phyloP scores from a whole-genome alignment of 2,797 vertebrate species.

The Anas bernieri region DNA sequence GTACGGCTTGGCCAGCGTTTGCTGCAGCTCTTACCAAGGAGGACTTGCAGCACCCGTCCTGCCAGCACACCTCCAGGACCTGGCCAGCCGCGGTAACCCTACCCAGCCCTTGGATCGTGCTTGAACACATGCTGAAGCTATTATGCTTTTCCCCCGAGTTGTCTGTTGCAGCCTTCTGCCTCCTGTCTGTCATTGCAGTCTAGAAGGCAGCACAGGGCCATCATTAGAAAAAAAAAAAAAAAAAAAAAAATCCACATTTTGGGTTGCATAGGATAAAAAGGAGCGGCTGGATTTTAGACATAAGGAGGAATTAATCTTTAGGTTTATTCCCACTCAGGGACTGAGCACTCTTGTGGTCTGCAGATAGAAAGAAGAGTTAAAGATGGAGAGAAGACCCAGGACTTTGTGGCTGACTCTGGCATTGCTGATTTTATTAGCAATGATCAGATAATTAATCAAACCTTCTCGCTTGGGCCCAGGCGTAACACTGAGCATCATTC shows the following conservation, averaged over 20 bases:
- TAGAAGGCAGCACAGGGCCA: background rate
- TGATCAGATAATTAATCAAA: background rate
- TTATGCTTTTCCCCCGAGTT: background rate
- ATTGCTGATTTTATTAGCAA: background rate
- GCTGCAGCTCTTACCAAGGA: background rate
- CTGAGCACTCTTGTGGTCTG: background rate
- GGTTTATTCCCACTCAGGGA: background rate
- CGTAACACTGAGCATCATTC: background rate
- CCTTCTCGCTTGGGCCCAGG: background rate
- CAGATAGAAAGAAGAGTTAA: background rate
- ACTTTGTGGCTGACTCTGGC: background rate
- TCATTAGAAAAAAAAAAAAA: background rate
- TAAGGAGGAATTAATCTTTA: background rate
- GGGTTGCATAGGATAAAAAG: background rate
- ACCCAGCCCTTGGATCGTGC: background rate
- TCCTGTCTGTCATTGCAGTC: background rate
- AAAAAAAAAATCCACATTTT: background rate
- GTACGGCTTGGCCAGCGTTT: background rate
- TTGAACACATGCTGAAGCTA: background rate
- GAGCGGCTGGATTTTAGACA: background rate
- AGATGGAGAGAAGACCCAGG: background rate
- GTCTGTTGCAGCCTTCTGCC: conserved; percentile 8
- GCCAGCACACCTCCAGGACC: background rate
- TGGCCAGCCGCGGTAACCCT: background rate
- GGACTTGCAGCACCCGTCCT: background rate